Evolutionary conservation across 2,113 vertebrate species (phyloP).

Genomic region (Peromyscus californicus): DNA sequence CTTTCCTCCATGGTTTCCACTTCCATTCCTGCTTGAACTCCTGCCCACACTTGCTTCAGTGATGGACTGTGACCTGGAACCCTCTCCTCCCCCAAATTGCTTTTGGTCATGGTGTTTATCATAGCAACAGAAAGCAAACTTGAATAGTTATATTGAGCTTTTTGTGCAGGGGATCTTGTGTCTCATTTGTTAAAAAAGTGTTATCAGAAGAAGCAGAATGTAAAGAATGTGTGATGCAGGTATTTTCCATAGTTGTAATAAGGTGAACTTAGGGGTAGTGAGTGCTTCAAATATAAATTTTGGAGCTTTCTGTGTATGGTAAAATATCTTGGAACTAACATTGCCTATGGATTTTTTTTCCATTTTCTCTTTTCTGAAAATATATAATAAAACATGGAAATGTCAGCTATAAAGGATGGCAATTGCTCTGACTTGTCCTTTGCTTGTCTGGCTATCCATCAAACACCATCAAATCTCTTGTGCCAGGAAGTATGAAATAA

Average conservation of each 20-base stretch:
- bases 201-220: slow-evolving; percentile 24
- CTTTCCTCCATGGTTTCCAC: not conserved
- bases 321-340: slow-evolving; percentile 27
- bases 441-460: slow-evolving; percentile 80
- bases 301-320: not conserved
- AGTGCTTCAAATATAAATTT: slow-evolving; percentile 30
- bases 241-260: slow-evolving; percentile 21
- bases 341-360: not conserved
- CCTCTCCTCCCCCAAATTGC: not conserved
- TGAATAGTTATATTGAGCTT: not conserved
- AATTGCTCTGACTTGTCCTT: slow-evolving; percentile 71
- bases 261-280: slow-evolving; percentile 6
- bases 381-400: slow-evolving; percentile 67
- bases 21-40: not conserved
- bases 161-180: not conserved
- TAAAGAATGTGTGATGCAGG: not conserved
- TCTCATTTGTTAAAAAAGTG: slow-evolving; percentile 14
- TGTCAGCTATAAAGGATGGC: slow-evolving; percentile 70
- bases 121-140: not conserved
- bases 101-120: not conserved
- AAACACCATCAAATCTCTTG: slow-evolving; percentile 46
- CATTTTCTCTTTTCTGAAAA: slow-evolving; percentile 52
- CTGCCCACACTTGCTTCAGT: too few relatives aligned
- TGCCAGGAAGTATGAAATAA: slow-evolving; percentile 75
- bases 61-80: not conserved